Evolutionary conservation across 2,797 vertebrate genomes (phyloP).

Genomic region (Sebastes cheni): DNA sequence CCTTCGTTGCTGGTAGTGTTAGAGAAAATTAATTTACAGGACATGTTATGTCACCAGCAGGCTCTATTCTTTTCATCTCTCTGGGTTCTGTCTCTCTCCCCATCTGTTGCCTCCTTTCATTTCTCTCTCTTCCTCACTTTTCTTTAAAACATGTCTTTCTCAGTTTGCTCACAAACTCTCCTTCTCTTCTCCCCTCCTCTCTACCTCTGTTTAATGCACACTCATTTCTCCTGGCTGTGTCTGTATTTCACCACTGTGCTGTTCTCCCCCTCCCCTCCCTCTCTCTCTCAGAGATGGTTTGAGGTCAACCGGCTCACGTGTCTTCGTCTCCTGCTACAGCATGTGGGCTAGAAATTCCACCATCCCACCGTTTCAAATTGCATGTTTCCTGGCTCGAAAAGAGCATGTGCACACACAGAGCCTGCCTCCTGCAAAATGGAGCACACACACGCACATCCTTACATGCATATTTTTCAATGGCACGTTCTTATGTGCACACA

Average conservation of each 20-base stretch:
- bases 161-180: constrained; percentile 40
- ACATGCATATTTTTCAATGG: constrained; percentile 23
- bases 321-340: constrained; percentile 71
- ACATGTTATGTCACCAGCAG: constrained; percentile 11
- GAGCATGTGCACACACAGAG: constrained; percentile 6
- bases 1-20: background rate
- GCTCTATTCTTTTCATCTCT: background rate
- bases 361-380: constrained; percentile 77
- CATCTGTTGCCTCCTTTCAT: background rate
- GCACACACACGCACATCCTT: background rate
- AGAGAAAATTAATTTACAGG: background rate
- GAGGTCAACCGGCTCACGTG: constrained; percentile 77
- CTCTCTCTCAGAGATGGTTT: constrained; percentile 65
- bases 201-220: constrained; percentile 25
- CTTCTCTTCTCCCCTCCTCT: constrained; percentile 2
- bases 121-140: constrained; percentile 1
- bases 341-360: constrained; percentile 79
- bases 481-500: background rate
- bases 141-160: constrained; percentile 17
- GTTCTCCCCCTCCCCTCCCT: background rate
- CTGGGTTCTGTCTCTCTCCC: background rate
- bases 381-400: constrained; percentile 74
- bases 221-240: constrained; percentile 36
- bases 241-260: constrained; percentile 32
- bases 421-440: background rate